These are phyloP conservation scores for Anastrepha obliqua DNA, from an alignment of 1,140 invertebrate genomes.

Conservation along the genomic window DNA sequence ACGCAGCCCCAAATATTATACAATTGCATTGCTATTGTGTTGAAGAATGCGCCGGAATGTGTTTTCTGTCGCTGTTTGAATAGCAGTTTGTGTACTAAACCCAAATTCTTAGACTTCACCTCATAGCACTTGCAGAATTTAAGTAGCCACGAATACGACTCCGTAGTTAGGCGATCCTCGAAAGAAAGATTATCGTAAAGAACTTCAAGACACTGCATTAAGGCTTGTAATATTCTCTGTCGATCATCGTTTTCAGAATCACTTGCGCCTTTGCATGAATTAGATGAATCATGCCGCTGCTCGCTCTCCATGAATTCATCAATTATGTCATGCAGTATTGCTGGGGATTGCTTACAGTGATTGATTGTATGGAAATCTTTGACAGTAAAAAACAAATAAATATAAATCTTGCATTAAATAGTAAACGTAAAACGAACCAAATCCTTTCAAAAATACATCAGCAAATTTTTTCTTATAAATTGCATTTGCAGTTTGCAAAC, in stretches of 20 bases:
- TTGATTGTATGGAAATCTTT: conserved; percentile 64
- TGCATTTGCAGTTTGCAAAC: conserved; percentile 75
- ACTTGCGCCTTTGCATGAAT: conserved; percentile 41
- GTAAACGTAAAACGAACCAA: conserved; percentile 71
- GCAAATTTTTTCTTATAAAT: conserved; percentile 73
- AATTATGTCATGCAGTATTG: conserved; percentile 64
- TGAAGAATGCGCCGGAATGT: conserved; percentile 68
- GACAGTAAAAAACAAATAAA: neutral
- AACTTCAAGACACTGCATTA: conserved; percentile 66
- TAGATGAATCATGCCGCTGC: conserved; percentile 48
- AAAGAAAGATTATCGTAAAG: conserved; percentile 66
- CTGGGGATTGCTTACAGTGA: conserved; percentile 60
- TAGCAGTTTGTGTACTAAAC: conserved; percentile 66
- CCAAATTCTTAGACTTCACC: conserved; percentile 61
- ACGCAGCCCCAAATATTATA: conserved; percentile 58
- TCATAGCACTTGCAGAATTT: conserved; percentile 67
- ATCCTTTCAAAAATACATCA: conserved; percentile 73
- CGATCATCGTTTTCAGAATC: conserved; percentile 58
- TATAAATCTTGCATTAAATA: conserved; percentile 19
- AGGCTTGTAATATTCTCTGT: conserved; percentile 59
- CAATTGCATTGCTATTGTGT: conserved; percentile 65
- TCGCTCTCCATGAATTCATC: conserved; percentile 66
- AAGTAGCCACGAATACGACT: conserved; percentile 68
- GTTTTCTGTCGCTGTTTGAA: conserved; percentile 70
- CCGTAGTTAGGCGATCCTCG: conserved; percentile 61